Percentiles rank a stretch among this genome's conserved stretches.
Evolutionary conservation across 2,888 invertebrate genomes (phyloP).

Genomic region (Pseudococcus longispinus): DNA sequence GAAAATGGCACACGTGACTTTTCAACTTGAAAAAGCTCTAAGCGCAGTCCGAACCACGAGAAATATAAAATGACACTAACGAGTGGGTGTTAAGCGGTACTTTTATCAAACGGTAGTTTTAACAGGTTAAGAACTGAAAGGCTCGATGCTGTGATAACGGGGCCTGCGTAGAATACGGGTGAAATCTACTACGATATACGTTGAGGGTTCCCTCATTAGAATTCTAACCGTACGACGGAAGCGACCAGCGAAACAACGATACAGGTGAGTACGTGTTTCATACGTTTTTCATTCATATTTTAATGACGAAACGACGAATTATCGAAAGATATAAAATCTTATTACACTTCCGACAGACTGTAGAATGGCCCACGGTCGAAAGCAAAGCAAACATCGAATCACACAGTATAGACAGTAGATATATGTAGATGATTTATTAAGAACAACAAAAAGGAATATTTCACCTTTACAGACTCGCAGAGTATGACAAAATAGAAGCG

Average conservation of each 20-base stretch:
- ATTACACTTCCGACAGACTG: too few relatives aligned
- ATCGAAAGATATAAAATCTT: too few relatives aligned
- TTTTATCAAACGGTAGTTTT: neutral
- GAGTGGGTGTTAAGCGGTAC: slow-evolving; percentile 8
- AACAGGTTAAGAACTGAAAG: slow-evolving; percentile 30
- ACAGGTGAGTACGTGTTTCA: too few relatives aligned
- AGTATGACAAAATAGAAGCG: too few relatives aligned
- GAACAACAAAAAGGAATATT: too few relatives aligned
- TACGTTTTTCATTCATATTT: too few relatives aligned
- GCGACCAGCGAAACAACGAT: neutral
- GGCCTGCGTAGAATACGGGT: slow-evolving; percentile 46
- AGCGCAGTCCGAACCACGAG: neutral
- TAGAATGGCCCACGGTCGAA: too few relatives aligned
- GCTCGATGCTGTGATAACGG: slow-evolving; percentile 19
- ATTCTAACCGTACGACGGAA: neutral
- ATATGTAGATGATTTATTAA: too few relatives aligned
- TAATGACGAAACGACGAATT: too few relatives aligned
- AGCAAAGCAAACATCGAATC: too few relatives aligned
- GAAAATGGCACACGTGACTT: slow-evolving; percentile 30
- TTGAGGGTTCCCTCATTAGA: neutral
- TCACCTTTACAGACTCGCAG: too few relatives aligned
- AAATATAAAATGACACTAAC: neutral
- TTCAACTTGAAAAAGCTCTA: neutral
- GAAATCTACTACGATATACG: neutral
- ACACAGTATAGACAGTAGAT: too few relatives aligned